Evolutionary conservation across 2,888 invertebrate genomes (phyloP), one percentile per base, ranked within the genome.

Genomic region (Merodon equestris): DNA sequence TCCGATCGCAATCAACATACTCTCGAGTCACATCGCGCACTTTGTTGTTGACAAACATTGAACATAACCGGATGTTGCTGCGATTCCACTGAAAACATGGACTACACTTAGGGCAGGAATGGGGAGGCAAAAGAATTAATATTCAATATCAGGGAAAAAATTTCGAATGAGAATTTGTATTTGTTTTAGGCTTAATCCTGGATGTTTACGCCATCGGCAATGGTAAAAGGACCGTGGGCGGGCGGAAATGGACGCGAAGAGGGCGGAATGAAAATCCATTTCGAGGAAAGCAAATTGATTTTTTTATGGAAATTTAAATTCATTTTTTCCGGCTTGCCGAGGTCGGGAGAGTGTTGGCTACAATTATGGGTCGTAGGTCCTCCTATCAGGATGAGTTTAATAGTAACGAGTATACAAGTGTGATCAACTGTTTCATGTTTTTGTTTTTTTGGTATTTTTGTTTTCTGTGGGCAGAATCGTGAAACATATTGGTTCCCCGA

Each of bases 141-240:
- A 56, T 56, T 56, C 56, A 56, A 56, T 56, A 27, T 42, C 17
- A 40, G 27, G 19, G 9, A 44, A 56, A 56, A 19, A 56, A 56
- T 19, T 44, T 42, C 10, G 0, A 40, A 56, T 44, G 17, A 19
- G 27, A 56, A 44, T 56, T 44, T 36, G 36, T 56, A 19, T 56
- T 56, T 56, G 42, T 27, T 56, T 56, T 56, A 44, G 56, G 19
- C 14, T 56, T 56, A 56, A 56, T 56, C 56, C 56, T 14, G 56
- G 27, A 14, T 42, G 44, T 44, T 44, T 56, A 42, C 5, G 17
- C 40, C 17, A 51, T 9, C 40, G 40, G 40, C 40, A 40, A 3
- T 1, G 9, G 10, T n/a, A n/a, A n/a, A n/a, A n/a, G n/a, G n/a
- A n/a, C n/a, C n/a, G n/a, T n/a, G n/a, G 40, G 40, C 40, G n/a